phyloP scores from a whole-genome alignment of 2,888 invertebrate species.

The Ethmia dodecea region DNA sequence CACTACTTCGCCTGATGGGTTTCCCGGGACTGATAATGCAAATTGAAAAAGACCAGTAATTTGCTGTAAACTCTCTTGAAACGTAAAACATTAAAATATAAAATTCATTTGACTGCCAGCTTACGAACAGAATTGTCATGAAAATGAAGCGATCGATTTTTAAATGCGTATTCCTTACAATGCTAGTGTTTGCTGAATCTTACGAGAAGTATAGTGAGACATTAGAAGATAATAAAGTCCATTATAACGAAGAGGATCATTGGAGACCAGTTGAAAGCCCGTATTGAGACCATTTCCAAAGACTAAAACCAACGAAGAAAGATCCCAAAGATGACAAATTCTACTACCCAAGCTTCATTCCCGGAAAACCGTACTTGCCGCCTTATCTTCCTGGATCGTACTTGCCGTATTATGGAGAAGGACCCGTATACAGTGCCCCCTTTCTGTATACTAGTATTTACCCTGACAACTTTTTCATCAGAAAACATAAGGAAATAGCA shows the following conservation, averaged over 20 bases:
- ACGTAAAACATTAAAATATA: too few species aligned
- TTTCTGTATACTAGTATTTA: conserved; percentile 26
- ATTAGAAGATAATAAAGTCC: too few species aligned
- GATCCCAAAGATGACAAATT: conserved; percentile 37
- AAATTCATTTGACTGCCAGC: too few species aligned
- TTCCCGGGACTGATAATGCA: background rate
- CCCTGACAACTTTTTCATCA: too few species aligned
- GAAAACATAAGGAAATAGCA: too few species aligned
- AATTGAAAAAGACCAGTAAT: too few species aligned
- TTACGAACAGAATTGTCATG: too few species aligned
- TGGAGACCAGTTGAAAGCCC: conserved; percentile 29
- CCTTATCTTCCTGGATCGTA: conserved; percentile 32
- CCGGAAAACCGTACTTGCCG: conserved; percentile 27
- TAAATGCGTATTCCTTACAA: too few species aligned
- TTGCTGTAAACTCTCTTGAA: too few species aligned
- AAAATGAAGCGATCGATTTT: too few species aligned
- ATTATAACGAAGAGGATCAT: too few species aligned
- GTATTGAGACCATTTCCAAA: conserved; percentile 8
- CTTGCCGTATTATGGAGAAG: conserved; percentile 35
- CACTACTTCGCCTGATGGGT: conserved; percentile 4
- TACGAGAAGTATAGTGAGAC: background rate
- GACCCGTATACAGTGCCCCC: conserved; percentile 25
- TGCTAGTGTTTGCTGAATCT: too few species aligned
- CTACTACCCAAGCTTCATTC: conserved; percentile 20
- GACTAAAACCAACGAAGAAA: conserved; percentile 34